Evolutionary conservation across 2,113 vertebrate species (phyloP).

Genomic region (Nibea albiflora): DNA sequence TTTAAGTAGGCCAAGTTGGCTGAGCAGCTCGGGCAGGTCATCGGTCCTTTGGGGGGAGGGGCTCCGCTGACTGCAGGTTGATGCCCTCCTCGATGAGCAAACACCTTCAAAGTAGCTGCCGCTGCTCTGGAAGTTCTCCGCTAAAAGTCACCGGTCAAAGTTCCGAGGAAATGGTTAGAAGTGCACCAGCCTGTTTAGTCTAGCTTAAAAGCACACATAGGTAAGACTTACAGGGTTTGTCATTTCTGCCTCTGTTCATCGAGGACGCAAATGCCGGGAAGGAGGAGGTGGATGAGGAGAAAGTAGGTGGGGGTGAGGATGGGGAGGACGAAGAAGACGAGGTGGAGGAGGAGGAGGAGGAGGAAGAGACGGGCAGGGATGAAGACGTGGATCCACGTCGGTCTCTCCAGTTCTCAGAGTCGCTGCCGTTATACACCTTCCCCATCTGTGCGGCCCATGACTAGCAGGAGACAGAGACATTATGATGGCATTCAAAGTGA

Average conservation of each 20-base stretch:
- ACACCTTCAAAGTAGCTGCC: slow-evolving; percentile 76
- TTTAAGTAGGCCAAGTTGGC: slow-evolving; percentile 84
- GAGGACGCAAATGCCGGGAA: slow-evolving; percentile 71
- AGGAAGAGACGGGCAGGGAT: slow-evolving; percentile 51
- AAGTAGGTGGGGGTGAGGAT: slow-evolving; percentile 64
- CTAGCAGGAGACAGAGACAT: slow-evolving; percentile 57
- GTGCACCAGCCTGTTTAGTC: background rate
- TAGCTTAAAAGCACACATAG: background rate
- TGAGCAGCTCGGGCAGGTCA: slow-evolving; percentile 82
- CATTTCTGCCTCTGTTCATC: slow-evolving; percentile 50
- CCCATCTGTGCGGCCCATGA: slow-evolving; percentile 70
- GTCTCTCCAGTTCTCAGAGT: slow-evolving; percentile 86
- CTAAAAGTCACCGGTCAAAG: slow-evolving; percentile 54
- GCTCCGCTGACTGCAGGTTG: slow-evolving; percentile 74
- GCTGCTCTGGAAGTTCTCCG: slow-evolving; percentile 68
- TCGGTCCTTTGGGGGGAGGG: slow-evolving; percentile 67
- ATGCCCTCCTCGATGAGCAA: slow-evolving; percentile 71
- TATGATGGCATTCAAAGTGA: slow-evolving; percentile 13
- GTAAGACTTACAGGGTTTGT: slow-evolving; percentile 74
- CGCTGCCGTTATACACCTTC: slow-evolving; percentile 75
- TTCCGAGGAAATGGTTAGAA: slow-evolving; percentile 17
- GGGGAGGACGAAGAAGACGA: slow-evolving; percentile 72
- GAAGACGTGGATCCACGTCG: slow-evolving; percentile 77
- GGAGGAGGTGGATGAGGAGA: slow-evolving; percentile 68
- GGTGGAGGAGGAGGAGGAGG: slow-evolving; percentile 62